Base-by-base conservation (phyloP, 2,888 invertebrate genomes). In the Parthenolecanium corni region DNA sequence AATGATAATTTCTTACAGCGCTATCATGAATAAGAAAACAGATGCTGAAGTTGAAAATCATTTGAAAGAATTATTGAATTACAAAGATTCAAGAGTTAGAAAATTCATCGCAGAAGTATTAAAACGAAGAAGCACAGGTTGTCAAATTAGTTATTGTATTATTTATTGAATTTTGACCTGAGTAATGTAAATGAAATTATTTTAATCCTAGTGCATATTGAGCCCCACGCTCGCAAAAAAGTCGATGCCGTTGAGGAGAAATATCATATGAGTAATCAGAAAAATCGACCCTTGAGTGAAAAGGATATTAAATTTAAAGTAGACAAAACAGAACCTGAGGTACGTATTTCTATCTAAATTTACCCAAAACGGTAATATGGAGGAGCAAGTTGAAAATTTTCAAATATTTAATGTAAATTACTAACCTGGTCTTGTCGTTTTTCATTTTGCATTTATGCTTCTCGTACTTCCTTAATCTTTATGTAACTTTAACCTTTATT, bases 21-120 rank as follows among this genome's bases (percentile, higher is more conserved):
- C 20, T 18, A 14, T 16, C 36, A 49, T 53, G 4, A 14, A 1
- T 38, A 18, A 38, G 40, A 23, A 18, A 62, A 9, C 63, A n/a
- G 66, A 57, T 47, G 40, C 20, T 31, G 68, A 44, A 2, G 12
- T 56, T n/a, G 56, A 56, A 9, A 11, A n/a, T 5, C 11, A 42
- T 56, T 24, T 56, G 38, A 23, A 21, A 24, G 24, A 23, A 3
- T 56, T 56, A 44, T 16, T 56, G n/a, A n/a, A 56, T 24, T 42
- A 16, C 25, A 56, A 56, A 56, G 56, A 56, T 25, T 2, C n/a
- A n/a, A 40, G 40, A 44, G 24, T 42, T 18, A 40, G 21, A 6
- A 56, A 24, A 24, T 56, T 56, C 56, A 18, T 44, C 1, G n/a
- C 23, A 2, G 56, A 56, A 18, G 14, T 56, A 6, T 24, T 56